Percentiles rank a stretch among this genome's conserved stretches.
These are phyloP conservation scores for Tipula lateralis DNA, from an alignment of 2,888 invertebrate species.

Conservation along the genomic window DNA sequence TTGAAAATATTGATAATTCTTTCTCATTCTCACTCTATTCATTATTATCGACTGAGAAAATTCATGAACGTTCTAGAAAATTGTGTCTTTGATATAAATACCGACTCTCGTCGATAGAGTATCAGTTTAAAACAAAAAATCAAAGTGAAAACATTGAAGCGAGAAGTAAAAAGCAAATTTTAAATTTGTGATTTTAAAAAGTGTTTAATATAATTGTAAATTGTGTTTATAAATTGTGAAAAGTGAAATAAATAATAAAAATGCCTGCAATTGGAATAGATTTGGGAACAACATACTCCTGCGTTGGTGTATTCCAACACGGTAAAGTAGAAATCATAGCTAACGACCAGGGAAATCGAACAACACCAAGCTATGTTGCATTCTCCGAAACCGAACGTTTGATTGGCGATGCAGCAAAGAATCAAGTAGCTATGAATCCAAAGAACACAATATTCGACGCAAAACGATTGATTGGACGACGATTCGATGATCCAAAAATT, in stretches of 20 bases:
- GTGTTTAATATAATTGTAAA: background rate
- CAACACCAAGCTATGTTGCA: constrained; percentile 72
- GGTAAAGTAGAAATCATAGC: constrained; percentile 87
- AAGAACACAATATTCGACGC: constrained; percentile 93
- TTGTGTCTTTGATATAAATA: background rate
- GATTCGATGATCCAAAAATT: constrained; percentile 85
- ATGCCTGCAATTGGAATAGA: constrained; percentile 71
- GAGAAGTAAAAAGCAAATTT: background rate
- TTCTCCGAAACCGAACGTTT: constrained; percentile 84
- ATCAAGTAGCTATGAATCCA: constrained; percentile 86
- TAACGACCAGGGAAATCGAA: constrained; percentile 86
- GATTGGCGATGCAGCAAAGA: constrained; percentile 82
- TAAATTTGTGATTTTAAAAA: background rate
- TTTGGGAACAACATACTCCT: constrained; percentile 92
- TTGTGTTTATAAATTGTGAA: background rate
- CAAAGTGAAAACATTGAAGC: background rate
- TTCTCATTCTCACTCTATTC: background rate
- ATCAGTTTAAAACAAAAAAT: background rate
- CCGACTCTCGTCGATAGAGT: background rate
- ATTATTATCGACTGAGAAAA: background rate
- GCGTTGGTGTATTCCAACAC: constrained; percentile 89
- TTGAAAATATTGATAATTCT: too few relatives aligned
- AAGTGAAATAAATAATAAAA: background rate
- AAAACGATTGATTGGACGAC: constrained; percentile 91
- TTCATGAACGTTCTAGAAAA: background rate